Evolutionary conservation across 2,888 invertebrate species (phyloP).

Genomic region (Polyploca ridens): DNA sequence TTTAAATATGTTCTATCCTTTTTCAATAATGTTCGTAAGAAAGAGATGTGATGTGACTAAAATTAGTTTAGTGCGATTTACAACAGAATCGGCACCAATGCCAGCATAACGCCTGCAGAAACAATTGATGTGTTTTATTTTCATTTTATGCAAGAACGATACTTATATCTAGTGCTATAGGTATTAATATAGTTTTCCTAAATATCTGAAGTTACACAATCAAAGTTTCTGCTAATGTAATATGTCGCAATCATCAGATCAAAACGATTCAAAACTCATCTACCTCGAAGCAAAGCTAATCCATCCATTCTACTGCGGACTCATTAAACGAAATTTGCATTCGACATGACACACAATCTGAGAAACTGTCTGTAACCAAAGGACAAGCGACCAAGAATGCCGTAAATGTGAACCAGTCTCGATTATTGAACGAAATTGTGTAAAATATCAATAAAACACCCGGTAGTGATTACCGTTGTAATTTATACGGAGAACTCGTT

Average conservation of each 20-base stretch:
- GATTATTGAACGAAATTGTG: constrained; percentile 27
- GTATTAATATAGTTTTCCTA: too few relatives aligned
- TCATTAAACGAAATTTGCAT: not conserved
- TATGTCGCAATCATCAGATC: not conserved
- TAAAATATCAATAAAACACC: constrained; percentile 8
- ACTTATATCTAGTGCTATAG: too few relatives aligned
- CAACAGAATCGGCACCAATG: too few relatives aligned
- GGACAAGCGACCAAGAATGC: constrained; percentile 46
- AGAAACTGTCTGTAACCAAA: constrained; percentile 24
- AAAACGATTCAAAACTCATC: not conserved
- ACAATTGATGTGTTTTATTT: too few relatives aligned
- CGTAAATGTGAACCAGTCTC: constrained; percentile 56
- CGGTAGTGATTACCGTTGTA: constrained; percentile 11
- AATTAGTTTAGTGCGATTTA: too few relatives aligned
- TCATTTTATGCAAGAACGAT: too few relatives aligned
- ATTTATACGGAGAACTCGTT: constrained; percentile 6
- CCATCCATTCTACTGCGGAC: not conserved
- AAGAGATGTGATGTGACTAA: too few relatives aligned
- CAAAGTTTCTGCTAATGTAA: too few relatives aligned
- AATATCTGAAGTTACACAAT: too few relatives aligned
- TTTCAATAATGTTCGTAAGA: too few relatives aligned
- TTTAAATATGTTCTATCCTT: too few relatives aligned
- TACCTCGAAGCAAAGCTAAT: not conserved
- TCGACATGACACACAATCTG: not conserved
- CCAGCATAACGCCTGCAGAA: too few relatives aligned